These are phyloP conservation scores for Mythimna loreyi DNA, from an alignment of 2,888 invertebrate species.

Conservation along the genomic window DNA sequence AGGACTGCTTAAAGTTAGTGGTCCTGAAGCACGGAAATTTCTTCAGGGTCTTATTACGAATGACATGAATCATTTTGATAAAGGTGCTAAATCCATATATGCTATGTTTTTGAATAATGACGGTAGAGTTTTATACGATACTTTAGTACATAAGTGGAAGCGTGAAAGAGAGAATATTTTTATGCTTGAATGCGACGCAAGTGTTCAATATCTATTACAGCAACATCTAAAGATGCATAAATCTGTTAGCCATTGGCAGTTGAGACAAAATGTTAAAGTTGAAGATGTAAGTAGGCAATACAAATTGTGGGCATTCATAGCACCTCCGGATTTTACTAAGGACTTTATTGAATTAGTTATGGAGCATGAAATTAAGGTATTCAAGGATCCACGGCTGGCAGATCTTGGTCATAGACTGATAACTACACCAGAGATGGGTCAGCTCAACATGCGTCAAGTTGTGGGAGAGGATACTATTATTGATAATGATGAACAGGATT, in stretches of 20 bases:
- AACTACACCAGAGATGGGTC: slow-evolving; percentile 75
- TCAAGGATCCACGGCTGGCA: slow-evolving; percentile 93
- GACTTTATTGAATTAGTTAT: slow-evolving; percentile 53
- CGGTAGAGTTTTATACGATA: slow-evolving; percentile 95
- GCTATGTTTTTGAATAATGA: slow-evolving; percentile 96
- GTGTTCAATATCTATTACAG: slow-evolving; percentile 89
- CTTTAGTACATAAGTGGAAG: slow-evolving; percentile 93
- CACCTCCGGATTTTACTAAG: slow-evolving; percentile 62
- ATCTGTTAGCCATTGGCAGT: slow-evolving; percentile 70
- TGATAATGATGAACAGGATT: slow-evolving; percentile 81
- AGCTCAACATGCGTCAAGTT: slow-evolving; percentile 74
- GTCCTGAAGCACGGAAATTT: slow-evolving; percentile 88
- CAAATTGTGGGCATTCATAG: slow-evolving; percentile 91
- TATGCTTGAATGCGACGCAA: slow-evolving; percentile 95
- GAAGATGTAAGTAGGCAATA: slow-evolving; percentile 90
- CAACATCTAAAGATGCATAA: slow-evolving; percentile 95
- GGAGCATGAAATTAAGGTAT: slow-evolving; percentile 74
- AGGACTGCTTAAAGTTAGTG: slow-evolving; percentile 79
- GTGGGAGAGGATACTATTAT: slow-evolving; percentile 71
- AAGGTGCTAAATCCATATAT: slow-evolving; percentile 93
- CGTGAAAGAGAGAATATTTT: slow-evolving; percentile 89
- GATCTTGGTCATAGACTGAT: slow-evolving; percentile 93
- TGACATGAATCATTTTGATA: slow-evolving; percentile 94
- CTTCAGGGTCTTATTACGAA: slow-evolving; percentile 98
- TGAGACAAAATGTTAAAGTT: slow-evolving; percentile 94